Conservation (phyloP, 1,140 invertebrate species). For the Brachionus paranguensis region DNA sequence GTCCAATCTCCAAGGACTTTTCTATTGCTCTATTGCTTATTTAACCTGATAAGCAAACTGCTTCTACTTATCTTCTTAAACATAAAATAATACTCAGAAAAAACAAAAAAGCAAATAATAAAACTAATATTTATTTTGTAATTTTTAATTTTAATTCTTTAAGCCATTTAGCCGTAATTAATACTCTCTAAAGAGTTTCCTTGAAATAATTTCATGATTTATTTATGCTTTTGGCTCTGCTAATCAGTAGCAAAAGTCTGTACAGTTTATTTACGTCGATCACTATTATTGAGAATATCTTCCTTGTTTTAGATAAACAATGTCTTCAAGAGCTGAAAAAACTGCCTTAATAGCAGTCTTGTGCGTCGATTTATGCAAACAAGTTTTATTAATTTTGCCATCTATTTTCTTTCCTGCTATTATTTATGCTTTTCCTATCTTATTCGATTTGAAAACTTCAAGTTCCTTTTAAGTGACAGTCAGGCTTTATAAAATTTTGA, state of each 20-base stretch:
- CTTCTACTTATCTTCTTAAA: not conserved
- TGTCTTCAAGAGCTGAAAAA: not conserved
- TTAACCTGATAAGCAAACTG: not conserved
- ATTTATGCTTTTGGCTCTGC: not conserved
- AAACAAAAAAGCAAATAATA: not conserved
- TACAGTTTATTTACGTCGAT: not conserved
- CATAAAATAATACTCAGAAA: not conserved
- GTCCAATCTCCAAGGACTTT: not conserved
- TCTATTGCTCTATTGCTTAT: not conserved
- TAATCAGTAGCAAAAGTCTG: not conserved
- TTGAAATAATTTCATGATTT: slow-evolving; percentile 2
- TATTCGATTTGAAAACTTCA: not conserved
- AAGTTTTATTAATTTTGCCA: not conserved
- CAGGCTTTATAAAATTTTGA: not conserved
- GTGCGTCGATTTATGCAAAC: not conserved
- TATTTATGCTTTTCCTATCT: not conserved
- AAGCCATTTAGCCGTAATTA: slow-evolving; percentile 24
- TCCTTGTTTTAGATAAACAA: not conserved
- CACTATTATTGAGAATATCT: not conserved
- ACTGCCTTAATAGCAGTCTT: not conserved
- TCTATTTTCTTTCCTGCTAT: not conserved
- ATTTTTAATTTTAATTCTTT: not conserved
- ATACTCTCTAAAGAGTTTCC: not conserved
- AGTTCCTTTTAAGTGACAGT: not conserved
- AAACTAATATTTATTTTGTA: not conserved